Evolutionary conservation across 2,797 vertebrate species (phyloP).

Genomic region (Pitangus sulphuratus): DNA sequence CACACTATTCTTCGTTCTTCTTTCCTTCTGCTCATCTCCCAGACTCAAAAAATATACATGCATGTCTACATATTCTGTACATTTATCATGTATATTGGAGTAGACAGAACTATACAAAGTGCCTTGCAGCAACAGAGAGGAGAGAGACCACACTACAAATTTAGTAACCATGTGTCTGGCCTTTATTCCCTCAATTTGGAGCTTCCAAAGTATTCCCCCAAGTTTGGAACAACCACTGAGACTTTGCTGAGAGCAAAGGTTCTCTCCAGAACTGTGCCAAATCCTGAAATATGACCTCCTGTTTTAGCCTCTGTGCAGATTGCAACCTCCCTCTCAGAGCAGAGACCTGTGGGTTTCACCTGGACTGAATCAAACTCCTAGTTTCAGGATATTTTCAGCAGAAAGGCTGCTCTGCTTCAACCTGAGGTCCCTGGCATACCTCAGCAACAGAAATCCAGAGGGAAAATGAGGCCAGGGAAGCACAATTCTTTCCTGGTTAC

Average conservation of each 20-base stretch:
- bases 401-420: neutral
- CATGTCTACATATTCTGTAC: neutral
- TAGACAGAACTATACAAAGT: neutral
- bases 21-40: neutral
- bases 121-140: neutral
- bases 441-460: neutral
- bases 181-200: neutral
- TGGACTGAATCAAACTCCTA: neutral
- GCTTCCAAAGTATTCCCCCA: neutral
- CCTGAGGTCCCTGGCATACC: neutral
- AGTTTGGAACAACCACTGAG: rapidly evolving
- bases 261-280: neutral
- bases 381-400: neutral
- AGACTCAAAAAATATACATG: neutral
- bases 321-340: neutral
- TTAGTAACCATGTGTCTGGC: neutral
- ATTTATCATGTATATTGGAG: neutral
- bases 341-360: neutral
- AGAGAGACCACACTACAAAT: rapidly evolving
- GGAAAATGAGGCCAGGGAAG: neutral
- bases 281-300: neutral
- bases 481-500: neutral
- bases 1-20: neutral
- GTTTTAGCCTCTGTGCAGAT: neutral
- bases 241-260: neutral